phyloP scores from a whole-genome alignment of 2,113 vertebrate species.

The Atherinomorus stipes region DNA sequence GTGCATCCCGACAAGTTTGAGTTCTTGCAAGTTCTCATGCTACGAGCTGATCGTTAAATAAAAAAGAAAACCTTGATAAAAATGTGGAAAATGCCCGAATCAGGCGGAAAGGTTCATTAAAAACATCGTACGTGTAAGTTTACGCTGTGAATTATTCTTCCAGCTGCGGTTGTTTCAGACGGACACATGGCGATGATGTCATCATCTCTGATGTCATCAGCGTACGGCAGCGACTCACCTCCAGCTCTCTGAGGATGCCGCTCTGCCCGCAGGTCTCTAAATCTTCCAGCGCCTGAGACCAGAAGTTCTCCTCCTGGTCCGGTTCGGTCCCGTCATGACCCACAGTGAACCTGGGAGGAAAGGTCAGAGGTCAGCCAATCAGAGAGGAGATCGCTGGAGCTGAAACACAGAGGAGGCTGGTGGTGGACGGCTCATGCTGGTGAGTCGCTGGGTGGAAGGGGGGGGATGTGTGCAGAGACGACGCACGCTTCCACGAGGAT shows the following conservation, averaged over 20 bases:
- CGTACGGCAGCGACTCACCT: slow-evolving; percentile 80
- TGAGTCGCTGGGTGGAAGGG: slow-evolving; percentile 11
- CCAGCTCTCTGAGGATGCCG: slow-evolving; percentile 96
- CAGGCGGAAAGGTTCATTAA: too few species aligned
- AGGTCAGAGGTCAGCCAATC: slow-evolving; percentile 56
- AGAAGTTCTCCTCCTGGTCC: slow-evolving; percentile 98
- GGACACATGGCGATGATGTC: too few species aligned
- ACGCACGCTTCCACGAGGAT: slow-evolving; percentile 34
- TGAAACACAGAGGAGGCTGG: slow-evolving; percentile 6
- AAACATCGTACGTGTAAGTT: too few species aligned
- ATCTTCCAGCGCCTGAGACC: slow-evolving; percentile 98
- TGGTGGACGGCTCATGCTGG: slow-evolving; percentile 41
- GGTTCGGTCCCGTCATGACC: slow-evolving; percentile 89
- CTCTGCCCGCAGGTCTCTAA: slow-evolving; percentile 98
- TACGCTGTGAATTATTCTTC: too few species aligned
- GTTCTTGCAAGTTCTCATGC: too few species aligned
- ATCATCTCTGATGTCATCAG: too few species aligned
- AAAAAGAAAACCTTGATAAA: too few species aligned
- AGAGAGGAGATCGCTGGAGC: slow-evolving; percentile 27
- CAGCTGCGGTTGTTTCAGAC: too few species aligned
- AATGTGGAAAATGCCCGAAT: too few species aligned
- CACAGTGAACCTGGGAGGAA: slow-evolving; percentile 86
- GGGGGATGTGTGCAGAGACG: slow-evolving; percentile 9
- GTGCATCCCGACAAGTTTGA: too few species aligned
- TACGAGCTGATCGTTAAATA: too few species aligned